Base-by-base conservation (phyloP, 1,140 invertebrate genomes). In the Lutraria rhynchaena region DNA sequence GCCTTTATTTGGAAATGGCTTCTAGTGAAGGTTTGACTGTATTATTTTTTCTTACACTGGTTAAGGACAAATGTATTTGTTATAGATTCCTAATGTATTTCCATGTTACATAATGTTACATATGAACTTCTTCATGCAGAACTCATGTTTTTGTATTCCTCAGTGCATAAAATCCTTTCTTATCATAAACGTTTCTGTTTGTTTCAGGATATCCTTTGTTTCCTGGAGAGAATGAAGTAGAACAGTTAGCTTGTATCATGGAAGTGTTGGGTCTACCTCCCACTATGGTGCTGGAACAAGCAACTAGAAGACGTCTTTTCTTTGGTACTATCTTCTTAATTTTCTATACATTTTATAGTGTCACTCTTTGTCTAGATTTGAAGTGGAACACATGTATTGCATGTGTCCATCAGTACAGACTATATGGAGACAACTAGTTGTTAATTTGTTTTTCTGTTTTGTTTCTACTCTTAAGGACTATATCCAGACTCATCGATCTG, bases 211-310 rank as follows among this genome's bases (percentile, higher is more conserved):
- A 92, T 76, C 92, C 92, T 9, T 81, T 93, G 27, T 93, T 92
- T 83, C 92, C 92, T 9, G 92, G 92, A 27, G 92, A 93, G 83
- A 92, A 93, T 85, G 92, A 93, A 85, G 90, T 90, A 22, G 92
- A 93, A 81, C 92, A 93, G 82, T 80, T 93, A 57, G 90, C 91
- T 49, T 92, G 92, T 85, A 92, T 92, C 60, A 93, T 93, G 89
- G 92, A 93, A 77, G 82, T 92, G 3, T 70, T 92, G 33, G 90
- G 90, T 22, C 74, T 91, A 44, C 92, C 92, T 31, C 89, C 91
- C 22, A 61, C 65, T 33, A 69, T 87, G 60, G 82, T 93, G 31
- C 82, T 93, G 57, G 90, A 92, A 31, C 87, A 90, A 80, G 89
- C 89, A 15, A 90, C 89, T 9, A 87, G 91, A 69, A 84, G 87